Conservation (phyloP, 2,113 vertebrate species). For the Dasypus novemcinctus region DNA sequence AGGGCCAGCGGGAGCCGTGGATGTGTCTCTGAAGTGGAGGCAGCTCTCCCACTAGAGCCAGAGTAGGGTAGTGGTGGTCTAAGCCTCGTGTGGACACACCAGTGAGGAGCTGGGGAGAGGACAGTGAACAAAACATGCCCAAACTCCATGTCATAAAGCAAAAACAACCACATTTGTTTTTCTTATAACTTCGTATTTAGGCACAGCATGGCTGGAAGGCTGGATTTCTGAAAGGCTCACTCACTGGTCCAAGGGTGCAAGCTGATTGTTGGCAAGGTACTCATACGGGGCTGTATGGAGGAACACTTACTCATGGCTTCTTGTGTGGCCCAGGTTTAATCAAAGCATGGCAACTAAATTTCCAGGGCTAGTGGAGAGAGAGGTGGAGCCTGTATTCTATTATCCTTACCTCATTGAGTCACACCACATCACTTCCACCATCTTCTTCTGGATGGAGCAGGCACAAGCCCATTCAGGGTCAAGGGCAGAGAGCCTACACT, state of each 20-base stretch:
- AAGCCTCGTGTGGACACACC: fast-evolving
- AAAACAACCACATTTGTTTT: background rate
- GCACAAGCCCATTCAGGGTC: background rate
- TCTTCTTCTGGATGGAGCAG: background rate
- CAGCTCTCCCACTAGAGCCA: background rate
- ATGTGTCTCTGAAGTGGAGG: too few species aligned
- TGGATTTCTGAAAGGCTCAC: background rate
- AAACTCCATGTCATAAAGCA: fast-evolving
- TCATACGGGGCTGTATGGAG: too few species aligned
- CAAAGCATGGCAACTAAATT: background rate
- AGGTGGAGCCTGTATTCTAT: background rate
- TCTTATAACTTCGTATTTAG: background rate
- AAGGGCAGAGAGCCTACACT: too few species aligned
- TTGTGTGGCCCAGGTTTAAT: background rate
- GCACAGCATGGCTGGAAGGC: background rate
- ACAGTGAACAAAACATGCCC: background rate
- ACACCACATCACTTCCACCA: background rate
- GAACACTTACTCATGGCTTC: background rate
- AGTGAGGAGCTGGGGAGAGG: too few species aligned
- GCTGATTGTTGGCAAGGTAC: background rate
- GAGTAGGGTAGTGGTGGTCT: background rate
- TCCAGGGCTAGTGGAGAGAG: background rate
- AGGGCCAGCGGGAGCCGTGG: too few species aligned
- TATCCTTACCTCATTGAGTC: too few species aligned
- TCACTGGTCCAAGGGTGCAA: fast-evolving